These are phyloP conservation scores for Rafetus swinhoei DNA, from an alignment of 2,113 vertebrate genomes.

Conservation along the genomic window DNA sequence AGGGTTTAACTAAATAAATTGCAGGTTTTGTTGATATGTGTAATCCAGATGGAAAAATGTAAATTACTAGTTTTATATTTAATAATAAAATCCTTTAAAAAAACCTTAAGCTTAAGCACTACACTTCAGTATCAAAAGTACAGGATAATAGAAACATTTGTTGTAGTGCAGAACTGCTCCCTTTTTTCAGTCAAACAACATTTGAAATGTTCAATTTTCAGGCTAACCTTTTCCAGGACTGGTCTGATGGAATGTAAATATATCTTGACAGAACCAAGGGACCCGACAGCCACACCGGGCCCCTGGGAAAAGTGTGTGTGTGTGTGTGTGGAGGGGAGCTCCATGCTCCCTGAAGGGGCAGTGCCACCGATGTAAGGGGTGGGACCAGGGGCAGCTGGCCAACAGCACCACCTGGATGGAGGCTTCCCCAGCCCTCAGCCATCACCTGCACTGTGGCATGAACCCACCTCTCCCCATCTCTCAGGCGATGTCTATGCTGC, in stretches of 20 bases:
- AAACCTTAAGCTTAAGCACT: background rate
- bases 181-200: background rate
- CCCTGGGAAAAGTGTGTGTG: too few relatives aligned
- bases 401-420: too few relatives aligned
- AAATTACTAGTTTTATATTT: background rate
- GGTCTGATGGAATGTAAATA: background rate
- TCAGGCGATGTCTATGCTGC: too few relatives aligned
- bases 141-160: background rate
- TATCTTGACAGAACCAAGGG: background rate
- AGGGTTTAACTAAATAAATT: background rate
- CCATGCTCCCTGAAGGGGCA: too few relatives aligned
- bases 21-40: background rate
- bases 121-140: background rate
- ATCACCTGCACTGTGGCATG: too few relatives aligned
- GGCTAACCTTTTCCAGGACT: background rate
- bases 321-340: too few relatives aligned
- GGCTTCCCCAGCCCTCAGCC: too few relatives aligned
- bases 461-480: too few relatives aligned
- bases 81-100: background rate
- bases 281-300: too few relatives aligned
- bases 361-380: too few relatives aligned
- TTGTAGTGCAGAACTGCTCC: background rate
- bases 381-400: too few relatives aligned
- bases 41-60: background rate
- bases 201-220: background rate